These are phyloP conservation scores for Hydrolagus affinis DNA, from an alignment of 2,113 vertebrate genomes.

Conservation along the genomic window DNA sequence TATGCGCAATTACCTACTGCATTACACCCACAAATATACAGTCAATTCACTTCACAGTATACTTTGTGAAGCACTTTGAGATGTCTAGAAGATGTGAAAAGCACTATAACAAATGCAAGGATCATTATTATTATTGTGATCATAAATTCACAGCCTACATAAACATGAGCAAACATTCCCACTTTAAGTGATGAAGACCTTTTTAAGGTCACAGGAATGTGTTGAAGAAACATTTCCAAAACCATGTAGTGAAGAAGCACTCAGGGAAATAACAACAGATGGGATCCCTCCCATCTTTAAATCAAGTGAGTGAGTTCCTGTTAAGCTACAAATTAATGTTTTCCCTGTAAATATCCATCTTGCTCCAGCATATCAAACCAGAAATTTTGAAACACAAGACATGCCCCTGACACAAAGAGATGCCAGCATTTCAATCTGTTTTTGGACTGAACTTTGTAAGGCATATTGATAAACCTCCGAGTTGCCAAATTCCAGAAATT, in stretches of 20 bases:
- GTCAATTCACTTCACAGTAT: no score
- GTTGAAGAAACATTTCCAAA: background rate
- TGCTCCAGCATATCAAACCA: background rate
- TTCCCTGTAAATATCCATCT: slow-evolving; percentile 15
- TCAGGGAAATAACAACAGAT: slow-evolving; percentile 21
- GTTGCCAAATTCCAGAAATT: background rate
- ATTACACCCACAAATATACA: no score
- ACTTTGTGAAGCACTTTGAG: no score
- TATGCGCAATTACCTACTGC: no score
- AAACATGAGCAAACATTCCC: background rate
- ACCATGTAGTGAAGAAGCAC: background rate
- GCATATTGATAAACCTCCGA: background rate
- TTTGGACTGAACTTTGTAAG: background rate
- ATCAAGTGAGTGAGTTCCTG: background rate
- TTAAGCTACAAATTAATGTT: slow-evolving; percentile 5
- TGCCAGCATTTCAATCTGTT: background rate
- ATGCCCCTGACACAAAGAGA: background rate
- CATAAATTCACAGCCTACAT: no score
- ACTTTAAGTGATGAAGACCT: background rate
- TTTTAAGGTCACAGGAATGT: background rate
- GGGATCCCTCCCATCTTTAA: background rate
- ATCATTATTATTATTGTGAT: no score
- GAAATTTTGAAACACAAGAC: background rate
- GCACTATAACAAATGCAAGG: no score
- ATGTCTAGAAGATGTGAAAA: no score